Evolutionary conservation across 2,888 invertebrate species (phyloP).

Genomic region (Andrena trimmerana): DNA sequence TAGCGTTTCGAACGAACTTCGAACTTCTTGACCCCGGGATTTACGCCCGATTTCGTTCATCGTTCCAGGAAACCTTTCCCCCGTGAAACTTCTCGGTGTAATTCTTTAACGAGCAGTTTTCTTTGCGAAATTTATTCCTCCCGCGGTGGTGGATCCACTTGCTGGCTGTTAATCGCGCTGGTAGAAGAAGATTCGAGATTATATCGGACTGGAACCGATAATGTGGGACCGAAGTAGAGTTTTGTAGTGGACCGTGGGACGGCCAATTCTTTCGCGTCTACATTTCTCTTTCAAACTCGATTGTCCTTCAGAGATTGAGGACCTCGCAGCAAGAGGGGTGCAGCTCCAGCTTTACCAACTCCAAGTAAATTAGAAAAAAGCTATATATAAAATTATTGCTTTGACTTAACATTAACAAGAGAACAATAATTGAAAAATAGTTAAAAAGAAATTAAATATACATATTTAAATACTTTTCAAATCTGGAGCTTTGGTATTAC

Average conservation of each 20-base stretch:
- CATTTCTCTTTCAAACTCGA: too few species aligned
- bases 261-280: too few species aligned
- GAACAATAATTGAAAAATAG: too few species aligned
- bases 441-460: too few species aligned
- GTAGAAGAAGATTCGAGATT: background rate
- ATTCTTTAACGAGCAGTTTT: conserved; percentile 27
- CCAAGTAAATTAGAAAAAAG: too few species aligned
- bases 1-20: conserved; percentile 43
- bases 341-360: too few species aligned
- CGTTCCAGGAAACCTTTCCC: conserved; percentile 17
- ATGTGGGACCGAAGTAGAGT: too few species aligned
- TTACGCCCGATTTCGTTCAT: conserved; percentile 52
- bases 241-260: too few species aligned
- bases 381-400: background rate
- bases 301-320: too few species aligned
- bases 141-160: background rate
- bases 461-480: too few species aligned
- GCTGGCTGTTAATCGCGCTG: background rate
- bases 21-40: conserved; percentile 29
- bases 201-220: background rate
- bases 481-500: too few species aligned
- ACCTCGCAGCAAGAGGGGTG: too few species aligned
- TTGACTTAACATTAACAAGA: background rate
- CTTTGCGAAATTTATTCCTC: conserved; percentile 3
- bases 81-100: conserved; percentile 9